A percentile compares a stretch with the other conserved stretches of the same genome.
Evolutionary conservation across 2,113 vertebrate genomes (phyloP).

Genomic region (Diadophis punctatus): DNA sequence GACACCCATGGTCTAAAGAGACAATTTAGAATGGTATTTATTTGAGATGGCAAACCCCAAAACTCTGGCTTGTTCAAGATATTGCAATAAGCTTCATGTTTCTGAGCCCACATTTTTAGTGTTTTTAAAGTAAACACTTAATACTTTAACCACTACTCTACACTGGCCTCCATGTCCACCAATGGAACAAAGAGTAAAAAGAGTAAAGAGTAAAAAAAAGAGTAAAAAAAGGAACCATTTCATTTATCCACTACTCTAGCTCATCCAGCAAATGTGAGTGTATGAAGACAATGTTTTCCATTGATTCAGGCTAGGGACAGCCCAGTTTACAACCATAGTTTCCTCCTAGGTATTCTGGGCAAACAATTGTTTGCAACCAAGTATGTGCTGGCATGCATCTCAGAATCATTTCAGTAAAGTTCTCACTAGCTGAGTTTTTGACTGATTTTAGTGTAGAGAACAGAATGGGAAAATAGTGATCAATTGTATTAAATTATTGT

Average conservation of each 20-base stretch:
- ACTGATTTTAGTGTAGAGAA: not conserved
- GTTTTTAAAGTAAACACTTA: not conserved
- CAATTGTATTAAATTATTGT: not conserved
- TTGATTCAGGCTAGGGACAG: not conserved
- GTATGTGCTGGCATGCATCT: not conserved
- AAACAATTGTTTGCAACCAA: not conserved
- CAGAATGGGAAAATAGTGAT: not conserved
- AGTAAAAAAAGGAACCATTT: not conserved
- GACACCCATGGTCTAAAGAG: not conserved
- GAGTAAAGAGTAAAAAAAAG: not conserved
- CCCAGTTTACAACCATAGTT: not conserved
- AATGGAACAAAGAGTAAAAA: not conserved
- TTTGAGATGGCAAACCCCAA: not conserved
- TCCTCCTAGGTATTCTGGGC: not conserved
- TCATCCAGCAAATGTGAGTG: not conserved
- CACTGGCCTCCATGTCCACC: not conserved
- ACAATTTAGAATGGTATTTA: not conserved
- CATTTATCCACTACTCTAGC: not conserved
- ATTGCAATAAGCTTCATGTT: not conserved
- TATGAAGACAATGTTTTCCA: not conserved
- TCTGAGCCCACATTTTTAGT: not conserved
- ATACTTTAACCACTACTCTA: not conserved
- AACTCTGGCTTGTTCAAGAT: not conserved
- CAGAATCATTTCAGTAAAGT: not conserved
- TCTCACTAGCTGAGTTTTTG: not conserved